Evolutionary conservation across 2,113 vertebrate genomes (phyloP), one percentile per base, ranked within the genome.

Genomic region (Hoplias malabaricus): DNA sequence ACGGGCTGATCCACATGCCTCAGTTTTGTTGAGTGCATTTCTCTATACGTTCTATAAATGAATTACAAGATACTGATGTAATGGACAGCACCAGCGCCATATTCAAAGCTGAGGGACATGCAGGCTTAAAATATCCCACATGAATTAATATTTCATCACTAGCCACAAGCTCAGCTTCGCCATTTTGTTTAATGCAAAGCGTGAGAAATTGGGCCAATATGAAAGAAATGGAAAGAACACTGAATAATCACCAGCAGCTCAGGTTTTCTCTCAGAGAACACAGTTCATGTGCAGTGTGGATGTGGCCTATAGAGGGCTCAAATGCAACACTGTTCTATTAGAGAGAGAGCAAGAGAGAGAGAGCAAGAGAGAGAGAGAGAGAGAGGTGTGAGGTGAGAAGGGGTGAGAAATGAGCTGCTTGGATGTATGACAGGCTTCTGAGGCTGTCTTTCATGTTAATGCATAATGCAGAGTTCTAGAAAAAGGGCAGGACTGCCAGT

Each of bases 121-220:
- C 43, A 40, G 68, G 76, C 73, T 77, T 80, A 73, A 80, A 80
- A 77, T 73, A 80, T 59, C 77, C 16, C 4, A 53, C 23, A 33
- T 53, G 53, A 77, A 63, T 73, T 69, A 80, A 80, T 80, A 72
- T 80, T 80, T 76, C 43, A 82, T 75, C 42, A 46, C 19, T 33
- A 56, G 59, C 61, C 40, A 66, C 75, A 73, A 61, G 34, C 42
- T 69, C 50, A 77, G 69, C 63, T 54, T n/a, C 25, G 11, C 12
- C 12, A 25, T 69, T 43, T 56, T 48, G 36, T 23, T 61, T 50
- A 62, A 23, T 6, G 10, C 23, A 80, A 61, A 69, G 43, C 31
- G 61, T 25, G 10, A 43, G 68, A 48, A 62, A 69, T 8, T 53
- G 31, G 21, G 23, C 29, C 5, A 23, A 4, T 25, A 50, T 50